Evolutionary conservation across 1,140 invertebrate genomes (phyloP), one percentile per base, ranked within the genome.

Genomic region (Cyrtorhinus lividipennis): DNA sequence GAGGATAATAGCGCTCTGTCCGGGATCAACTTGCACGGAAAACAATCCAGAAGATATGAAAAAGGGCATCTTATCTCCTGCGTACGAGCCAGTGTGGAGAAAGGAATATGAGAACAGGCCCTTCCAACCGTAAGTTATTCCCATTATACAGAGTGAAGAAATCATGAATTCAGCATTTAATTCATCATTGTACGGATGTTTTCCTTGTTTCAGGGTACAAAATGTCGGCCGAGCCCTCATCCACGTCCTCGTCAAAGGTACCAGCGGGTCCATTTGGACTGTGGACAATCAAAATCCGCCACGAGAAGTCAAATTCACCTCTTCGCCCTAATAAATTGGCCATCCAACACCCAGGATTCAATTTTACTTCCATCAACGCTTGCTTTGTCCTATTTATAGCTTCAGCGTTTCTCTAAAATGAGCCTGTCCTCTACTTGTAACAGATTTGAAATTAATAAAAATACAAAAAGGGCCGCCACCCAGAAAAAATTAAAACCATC

Each of bases 191-290:
- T n/a, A n/a, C n/a, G n/a, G 30, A 8, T 38, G 30, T 38, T 38
- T 38, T 38, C 15, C 5, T 38, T 38, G 30, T 38, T 38, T 38
- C 72, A 85, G 83, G 68, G 70, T 80, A 1, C 82, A 84, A 62
- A 80, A 83, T 69, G 81, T 85, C 2, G 82, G 78, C 0, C 79
- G 81, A 69, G 78, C 80, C 2, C 69, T 86, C 66, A 76, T 84
- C 57, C 81, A 85, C 44, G 72, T 85, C 8, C 69, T 86, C 20
- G 76, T 75, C 59, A 83, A 79, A 67, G 83, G 78, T 20, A 78
- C 81, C 63, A 85, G 82, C 68, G 84, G 84, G 20, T 81, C 81
- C 2, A 81, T 85, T 18, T 86, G 84, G 84, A 69, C 83, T 8
- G 81, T 85, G 2, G 83, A 85, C 67, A 83, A 84, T 65, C 78